A percentile compares a stretch with the other conserved stretches of the same genome.
phyloP scores from a whole-genome alignment of 2,113 vertebrate genomes.

The Pholis gunnellus region DNA sequence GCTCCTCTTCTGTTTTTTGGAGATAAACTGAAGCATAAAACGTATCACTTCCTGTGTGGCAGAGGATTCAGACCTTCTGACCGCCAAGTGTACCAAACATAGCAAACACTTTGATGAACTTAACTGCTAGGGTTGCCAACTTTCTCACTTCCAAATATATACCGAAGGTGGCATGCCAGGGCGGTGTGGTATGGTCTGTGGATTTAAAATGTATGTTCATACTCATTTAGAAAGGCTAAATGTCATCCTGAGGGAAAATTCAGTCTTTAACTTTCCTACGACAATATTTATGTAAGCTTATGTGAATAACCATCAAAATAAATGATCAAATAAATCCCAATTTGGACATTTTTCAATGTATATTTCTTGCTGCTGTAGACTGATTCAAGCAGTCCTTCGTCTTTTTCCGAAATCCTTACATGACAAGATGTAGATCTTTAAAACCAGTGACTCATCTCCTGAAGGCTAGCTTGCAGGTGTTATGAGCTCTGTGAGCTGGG shows the following conservation, averaged over 20 bases:
- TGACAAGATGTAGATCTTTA: neutral
- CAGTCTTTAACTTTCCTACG: too few species aligned
- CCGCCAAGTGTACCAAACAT: neutral
- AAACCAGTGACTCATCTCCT: neutral
- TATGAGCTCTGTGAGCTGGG: neutral
- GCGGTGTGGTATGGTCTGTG: too few species aligned
- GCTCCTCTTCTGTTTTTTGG: too few species aligned
- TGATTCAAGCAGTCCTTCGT: too few species aligned
- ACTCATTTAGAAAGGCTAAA: too few species aligned
- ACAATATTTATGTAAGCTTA: too few species aligned
- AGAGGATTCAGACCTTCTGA: neutral
- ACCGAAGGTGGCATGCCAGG: neutral
- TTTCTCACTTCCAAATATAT: neutral
- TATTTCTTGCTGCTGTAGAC: too few species aligned
- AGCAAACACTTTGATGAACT: neutral
- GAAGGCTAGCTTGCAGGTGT: neutral
- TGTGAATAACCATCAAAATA: too few species aligned
- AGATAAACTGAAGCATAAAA: neutral
- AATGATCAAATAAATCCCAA: too few species aligned
- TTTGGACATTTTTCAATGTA: too few species aligned
- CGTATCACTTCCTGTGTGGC: neutral
- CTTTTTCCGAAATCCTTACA: neutral
- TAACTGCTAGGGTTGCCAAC: neutral
- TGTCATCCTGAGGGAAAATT: too few species aligned
- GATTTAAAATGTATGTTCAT: too few species aligned